Percentiles rank a stretch among this genome's conserved stretches.
These are phyloP conservation scores for Hydrotaea diabolus DNA, from an alignment of 2,888 invertebrate species.

Conservation along the genomic window DNA sequence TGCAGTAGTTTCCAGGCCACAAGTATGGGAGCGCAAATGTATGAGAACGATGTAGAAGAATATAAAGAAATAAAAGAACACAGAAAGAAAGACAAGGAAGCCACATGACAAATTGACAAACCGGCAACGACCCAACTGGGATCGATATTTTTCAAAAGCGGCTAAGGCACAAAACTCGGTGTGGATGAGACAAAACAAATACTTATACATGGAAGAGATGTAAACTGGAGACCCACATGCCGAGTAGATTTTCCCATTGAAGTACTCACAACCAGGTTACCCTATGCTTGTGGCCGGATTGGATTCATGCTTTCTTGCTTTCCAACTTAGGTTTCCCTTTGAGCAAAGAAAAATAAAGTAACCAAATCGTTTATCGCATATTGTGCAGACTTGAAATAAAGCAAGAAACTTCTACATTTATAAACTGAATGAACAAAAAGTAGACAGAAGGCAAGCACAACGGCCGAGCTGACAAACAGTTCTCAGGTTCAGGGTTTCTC, in stretches of 20 bases:
- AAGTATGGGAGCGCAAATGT: background rate
- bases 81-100: background rate
- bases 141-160: constrained; percentile 58
- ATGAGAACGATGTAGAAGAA: background rate
- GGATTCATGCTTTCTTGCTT: background rate
- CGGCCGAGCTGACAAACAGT: too few relatives aligned
- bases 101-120: constrained; percentile 9
- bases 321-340: background rate
- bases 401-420: constrained; percentile 39
- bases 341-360: background rate
- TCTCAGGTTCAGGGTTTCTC: background rate
- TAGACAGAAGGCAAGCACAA: background rate
- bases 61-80: background rate
- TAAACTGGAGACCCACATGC: background rate
- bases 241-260: constrained; percentile 8
- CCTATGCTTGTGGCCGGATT: background rate
- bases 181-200: background rate
- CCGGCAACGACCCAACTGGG: constrained; percentile 56
- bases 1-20: background rate
- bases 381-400: constrained; percentile 56
- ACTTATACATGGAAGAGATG: background rate
- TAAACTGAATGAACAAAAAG: constrained; percentile 30
- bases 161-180: constrained; percentile 16
- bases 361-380: constrained; percentile 60
- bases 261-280: constrained; percentile 32